Evolutionary conservation across 2,888 invertebrate species (phyloP).

Genomic region (Drosophila mercatorum): DNA sequence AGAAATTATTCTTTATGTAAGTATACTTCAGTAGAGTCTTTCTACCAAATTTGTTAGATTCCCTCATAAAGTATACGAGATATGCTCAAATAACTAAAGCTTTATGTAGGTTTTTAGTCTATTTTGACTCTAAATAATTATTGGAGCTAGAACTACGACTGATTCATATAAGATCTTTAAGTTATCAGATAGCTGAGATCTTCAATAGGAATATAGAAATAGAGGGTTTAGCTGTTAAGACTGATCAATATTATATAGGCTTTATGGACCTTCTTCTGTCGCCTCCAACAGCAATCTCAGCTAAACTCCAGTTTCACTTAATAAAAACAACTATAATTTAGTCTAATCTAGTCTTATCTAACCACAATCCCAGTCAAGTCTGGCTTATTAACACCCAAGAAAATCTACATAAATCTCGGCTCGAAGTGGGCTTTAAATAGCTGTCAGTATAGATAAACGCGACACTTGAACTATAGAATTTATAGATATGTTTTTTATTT

Average conservation of each 20-base stretch:
- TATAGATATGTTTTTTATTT: background rate
- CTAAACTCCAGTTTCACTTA: background rate
- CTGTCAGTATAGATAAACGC: background rate
- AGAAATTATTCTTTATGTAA: background rate
- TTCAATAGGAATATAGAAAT: background rate
- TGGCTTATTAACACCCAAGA: background rate
- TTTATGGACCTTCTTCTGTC: background rate
- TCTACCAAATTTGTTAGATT: background rate
- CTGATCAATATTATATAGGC: background rate
- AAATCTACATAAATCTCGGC: background rate
- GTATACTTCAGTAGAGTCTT: background rate
- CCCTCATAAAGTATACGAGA: background rate
- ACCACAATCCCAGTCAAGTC: background rate
- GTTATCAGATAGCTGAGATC: background rate
- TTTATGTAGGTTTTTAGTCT: background rate
- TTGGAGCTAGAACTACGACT: too few relatives aligned
- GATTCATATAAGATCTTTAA: background rate
- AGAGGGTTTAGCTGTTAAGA: background rate
- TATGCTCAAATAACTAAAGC: background rate
- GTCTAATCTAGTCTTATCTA: conserved; percentile 3
- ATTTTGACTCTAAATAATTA: background rate
- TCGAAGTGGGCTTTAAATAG: background rate
- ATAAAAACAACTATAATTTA: background rate
- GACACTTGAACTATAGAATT: background rate
- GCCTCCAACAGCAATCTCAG: background rate